phyloP scores from a whole-genome alignment of 1,140 invertebrate species.

The Drosophila lini region DNA sequence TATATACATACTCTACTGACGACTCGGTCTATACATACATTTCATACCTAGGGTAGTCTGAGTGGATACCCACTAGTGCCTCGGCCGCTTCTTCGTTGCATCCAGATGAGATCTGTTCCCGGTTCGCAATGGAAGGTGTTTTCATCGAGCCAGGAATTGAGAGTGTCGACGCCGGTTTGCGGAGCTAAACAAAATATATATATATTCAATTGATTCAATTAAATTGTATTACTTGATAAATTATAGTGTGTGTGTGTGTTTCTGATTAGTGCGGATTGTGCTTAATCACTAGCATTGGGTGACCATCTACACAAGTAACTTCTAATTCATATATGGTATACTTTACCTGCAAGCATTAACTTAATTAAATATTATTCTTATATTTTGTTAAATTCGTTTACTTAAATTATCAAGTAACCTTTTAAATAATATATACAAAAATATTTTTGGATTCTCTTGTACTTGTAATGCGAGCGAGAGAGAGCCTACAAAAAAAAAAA shows the following conservation, averaged over 20 bases:
- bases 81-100: constrained; percentile 91
- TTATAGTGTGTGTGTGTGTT: no score
- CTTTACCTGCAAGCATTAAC: constrained; percentile 17
- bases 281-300: constrained; percentile 28
- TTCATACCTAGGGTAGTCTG: constrained; percentile 91
- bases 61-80: constrained; percentile 92
- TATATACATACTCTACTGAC: constrained; percentile 25
- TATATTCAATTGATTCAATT: background rate
- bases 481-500: background rate
- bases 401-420: background rate
- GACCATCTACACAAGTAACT: constrained; percentile 10
- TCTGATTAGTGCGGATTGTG: constrained; percentile 5
- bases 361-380: background rate
- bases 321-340: constrained; percentile 5
- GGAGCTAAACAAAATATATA: constrained; percentile 88
- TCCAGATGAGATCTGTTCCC: constrained; percentile 85
- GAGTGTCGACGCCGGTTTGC: constrained; percentile 97
- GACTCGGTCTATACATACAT: constrained; percentile 76
- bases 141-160: constrained; percentile 97
- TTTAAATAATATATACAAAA: background rate
- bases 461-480: background rate
- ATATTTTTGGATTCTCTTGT: no score
- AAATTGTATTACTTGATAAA: background rate
- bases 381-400: background rate
- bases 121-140: constrained; percentile 90